Base-by-base conservation (phyloP, 2,113 vertebrate genomes). In the Istiophorus platypterus region DNA sequence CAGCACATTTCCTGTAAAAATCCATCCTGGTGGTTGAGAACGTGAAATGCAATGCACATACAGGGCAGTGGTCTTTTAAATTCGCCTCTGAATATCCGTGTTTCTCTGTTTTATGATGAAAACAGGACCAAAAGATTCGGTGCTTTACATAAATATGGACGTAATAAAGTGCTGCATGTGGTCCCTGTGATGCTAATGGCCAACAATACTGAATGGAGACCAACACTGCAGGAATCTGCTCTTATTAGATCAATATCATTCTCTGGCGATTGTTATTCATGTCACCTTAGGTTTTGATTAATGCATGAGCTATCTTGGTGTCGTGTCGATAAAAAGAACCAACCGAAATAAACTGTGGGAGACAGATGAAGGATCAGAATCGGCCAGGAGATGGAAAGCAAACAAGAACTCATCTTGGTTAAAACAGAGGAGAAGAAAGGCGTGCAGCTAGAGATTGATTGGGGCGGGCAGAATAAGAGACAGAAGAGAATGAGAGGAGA, bases 401-500 rank as follows among this genome's bases (percentile, higher is more conserved):
- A 81, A 63, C 39, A 34, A 27, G 54, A 24, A 31, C 52, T 64
- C 64, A 29, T 80, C 8, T 24, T 20, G 45, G 31, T 45, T 71
- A n/a, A 31, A 80, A 31, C 31, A 62, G 67, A 76, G 34, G 27
- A 49, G 61, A 71, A 49, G 65, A 69, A 54, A 74, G 34, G 24
- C 14, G 12, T 51, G 59, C 17, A n/a, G 69, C 52, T 61, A 1
- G 63, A 63, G 79, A 87, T 54, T 80, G 85, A 90, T 84, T 31
- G 51, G 37, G 7, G 29, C 41, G 5, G 59, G 70, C 81, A 68
- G 85, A 88, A 47, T 34, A 56, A 81, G 76, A 80, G 70, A 78
- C 59, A 6, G 65, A 82, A 51, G 29, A 68, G 49, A 79, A 81
- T 52, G 68, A 86, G 73, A 81, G 24, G 67, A 76, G 80, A 89